phyloP scores from a whole-genome alignment of 2,888 invertebrate genomes.

The Sepioteuthis lessoniana region DNA sequence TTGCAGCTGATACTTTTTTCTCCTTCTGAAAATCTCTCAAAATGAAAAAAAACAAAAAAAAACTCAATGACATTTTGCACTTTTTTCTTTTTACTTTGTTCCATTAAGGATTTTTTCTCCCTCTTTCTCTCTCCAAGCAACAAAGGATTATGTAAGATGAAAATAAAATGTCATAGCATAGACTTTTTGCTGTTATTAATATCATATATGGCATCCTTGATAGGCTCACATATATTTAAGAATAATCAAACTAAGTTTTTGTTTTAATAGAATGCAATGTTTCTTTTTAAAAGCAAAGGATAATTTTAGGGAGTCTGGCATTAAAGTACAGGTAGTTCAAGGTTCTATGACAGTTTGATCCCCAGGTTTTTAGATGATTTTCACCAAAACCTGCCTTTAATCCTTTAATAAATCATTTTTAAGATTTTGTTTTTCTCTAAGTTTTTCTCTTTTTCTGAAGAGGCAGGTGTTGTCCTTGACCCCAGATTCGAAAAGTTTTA shows the following conservation, averaged over 20 bases:
- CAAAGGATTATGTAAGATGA: background rate
- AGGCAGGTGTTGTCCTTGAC: background rate
- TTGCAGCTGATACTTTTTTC: background rate
- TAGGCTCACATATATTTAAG: background rate
- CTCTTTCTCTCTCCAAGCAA: background rate
- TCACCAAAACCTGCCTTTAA: background rate
- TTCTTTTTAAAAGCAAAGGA: constrained; percentile 11
- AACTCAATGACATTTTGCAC: background rate
- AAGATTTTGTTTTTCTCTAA: background rate
- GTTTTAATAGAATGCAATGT: background rate
- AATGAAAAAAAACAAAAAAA: no score
- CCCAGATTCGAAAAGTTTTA: background rate
- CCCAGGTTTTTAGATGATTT: background rate
- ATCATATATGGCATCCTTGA: background rate
- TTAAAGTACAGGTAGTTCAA: background rate
- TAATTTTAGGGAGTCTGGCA: background rate
- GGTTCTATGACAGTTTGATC: background rate
- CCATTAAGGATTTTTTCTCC: background rate
- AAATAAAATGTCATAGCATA: background rate
- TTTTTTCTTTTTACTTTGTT: background rate
- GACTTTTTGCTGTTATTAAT: background rate
- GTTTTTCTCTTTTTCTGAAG: background rate
- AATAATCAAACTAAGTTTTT: background rate
- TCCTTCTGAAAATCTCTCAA: background rate
- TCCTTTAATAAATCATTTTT: no score